Percentiles rank a stretch among this genome's conserved stretches.
Evolutionary conservation across 2,113 vertebrate species (phyloP).

Genomic region (Hippoglossus stenolepis): DNA sequence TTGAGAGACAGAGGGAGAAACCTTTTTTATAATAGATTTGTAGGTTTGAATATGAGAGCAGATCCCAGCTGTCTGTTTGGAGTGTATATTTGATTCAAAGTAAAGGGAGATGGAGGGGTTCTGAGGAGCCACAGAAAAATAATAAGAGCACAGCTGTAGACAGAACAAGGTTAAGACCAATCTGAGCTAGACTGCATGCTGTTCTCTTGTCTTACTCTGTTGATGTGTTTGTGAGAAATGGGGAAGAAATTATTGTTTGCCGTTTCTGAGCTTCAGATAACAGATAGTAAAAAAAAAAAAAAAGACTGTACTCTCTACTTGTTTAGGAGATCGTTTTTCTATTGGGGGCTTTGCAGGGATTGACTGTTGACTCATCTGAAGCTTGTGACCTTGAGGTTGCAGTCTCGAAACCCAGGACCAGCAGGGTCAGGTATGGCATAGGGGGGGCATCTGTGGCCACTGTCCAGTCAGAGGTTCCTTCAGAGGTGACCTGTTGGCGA

Average conservation of each 20-base stretch:
- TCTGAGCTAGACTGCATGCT: slow-evolving; percentile 2
- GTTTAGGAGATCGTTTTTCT: not conserved
- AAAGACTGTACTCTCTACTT: not conserved
- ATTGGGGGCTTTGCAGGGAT: not conserved
- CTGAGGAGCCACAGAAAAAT: slow-evolving; percentile 40
- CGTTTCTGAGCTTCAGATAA: not conserved
- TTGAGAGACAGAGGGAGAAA: too few species aligned
- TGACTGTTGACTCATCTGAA: not conserved
- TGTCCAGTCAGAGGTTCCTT: not conserved
- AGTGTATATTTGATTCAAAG: slow-evolving; percentile 40
- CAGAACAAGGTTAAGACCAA: slow-evolving; percentile 32
- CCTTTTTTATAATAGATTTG: not conserved
- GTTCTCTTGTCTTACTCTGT: slow-evolving; percentile 25
- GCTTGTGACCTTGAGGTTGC: not conserved
- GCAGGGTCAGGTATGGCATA: not conserved
- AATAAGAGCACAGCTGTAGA: slow-evolving; percentile 26
- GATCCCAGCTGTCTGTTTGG: slow-evolving; percentile 14
- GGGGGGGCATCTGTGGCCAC: not conserved
- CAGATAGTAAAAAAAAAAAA: not conserved
- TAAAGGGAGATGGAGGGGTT: slow-evolving; percentile 23
- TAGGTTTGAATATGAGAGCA: slow-evolving; percentile 18
- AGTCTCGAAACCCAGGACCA: not conserved
- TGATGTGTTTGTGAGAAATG: slow-evolving; percentile 16
- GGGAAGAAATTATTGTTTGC: not conserved
- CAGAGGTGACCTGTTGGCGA: too few species aligned